phyloP scores from a whole-genome alignment of 2,888 invertebrate genomes.

The Gonocerus acuteangulatus region DNA sequence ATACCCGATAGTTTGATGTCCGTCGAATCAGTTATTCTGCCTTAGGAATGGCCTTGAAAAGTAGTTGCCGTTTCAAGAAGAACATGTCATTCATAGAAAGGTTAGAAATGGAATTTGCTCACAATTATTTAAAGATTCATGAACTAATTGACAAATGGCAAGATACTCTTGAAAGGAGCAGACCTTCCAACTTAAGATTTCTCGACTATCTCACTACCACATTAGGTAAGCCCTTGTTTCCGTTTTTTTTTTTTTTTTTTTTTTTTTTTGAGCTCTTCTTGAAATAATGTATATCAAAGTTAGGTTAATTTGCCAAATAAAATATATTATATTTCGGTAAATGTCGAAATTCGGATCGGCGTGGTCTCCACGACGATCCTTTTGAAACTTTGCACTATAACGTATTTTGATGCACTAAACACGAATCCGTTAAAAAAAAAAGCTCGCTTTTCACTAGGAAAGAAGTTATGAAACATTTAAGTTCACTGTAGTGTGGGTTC shows the following conservation, averaged over 20 bases:
- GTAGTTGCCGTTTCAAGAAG: constrained; percentile 16
- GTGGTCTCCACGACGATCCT: neutral
- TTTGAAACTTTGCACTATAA: no score
- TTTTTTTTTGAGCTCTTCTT: no score
- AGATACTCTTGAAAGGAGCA: constrained; percentile 13
- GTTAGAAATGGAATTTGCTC: constrained; percentile 18
- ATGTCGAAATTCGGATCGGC: neutral
- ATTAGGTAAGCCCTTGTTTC: constrained; percentile 8
- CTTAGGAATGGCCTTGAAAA: constrained; percentile 11
- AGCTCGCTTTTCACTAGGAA: no score
- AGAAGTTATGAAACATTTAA: no score
- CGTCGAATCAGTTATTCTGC: no score
- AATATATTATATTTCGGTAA: no score
- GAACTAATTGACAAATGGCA: constrained; percentile 23
- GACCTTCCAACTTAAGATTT: constrained; percentile 15
- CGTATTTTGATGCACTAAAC: no score
- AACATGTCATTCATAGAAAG: constrained; percentile 18
- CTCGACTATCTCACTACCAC: constrained; percentile 17
- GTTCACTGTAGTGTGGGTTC: no score
- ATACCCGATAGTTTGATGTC: no score
- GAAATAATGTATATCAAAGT: neutral
- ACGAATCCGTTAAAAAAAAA: no score
- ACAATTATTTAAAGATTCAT: constrained; percentile 20
- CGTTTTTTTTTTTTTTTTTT: no score
- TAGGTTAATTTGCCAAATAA: no score